phyloP scores from a whole-genome alignment of 2,113 vertebrate species.

The Dipodomys merriami region DNA sequence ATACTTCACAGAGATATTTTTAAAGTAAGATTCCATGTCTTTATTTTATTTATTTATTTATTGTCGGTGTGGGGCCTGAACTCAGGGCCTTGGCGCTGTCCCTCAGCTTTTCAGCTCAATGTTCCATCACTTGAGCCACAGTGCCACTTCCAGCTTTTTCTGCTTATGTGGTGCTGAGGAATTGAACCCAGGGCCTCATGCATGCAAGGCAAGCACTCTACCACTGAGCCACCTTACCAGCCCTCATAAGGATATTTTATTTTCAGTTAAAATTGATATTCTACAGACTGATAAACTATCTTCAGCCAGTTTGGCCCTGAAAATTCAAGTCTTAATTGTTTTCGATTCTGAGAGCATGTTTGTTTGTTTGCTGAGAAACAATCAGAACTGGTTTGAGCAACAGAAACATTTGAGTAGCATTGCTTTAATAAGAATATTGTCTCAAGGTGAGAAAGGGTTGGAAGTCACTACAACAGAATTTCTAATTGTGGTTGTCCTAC shows the following conservation, averaged over 20 bases:
- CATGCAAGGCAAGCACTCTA: no score
- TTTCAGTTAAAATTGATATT: slow-evolving; percentile 58
- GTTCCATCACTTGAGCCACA: no score
- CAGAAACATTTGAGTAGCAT: slow-evolving; percentile 45
- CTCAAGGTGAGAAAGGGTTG: slow-evolving; percentile 20
- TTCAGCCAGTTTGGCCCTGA: slow-evolving; percentile 12
- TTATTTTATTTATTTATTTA: no score
- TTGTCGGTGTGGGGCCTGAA: no score
- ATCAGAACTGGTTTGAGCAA: slow-evolving; percentile 57
- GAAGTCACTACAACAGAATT: slow-evolving; percentile 1
- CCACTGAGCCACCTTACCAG: no score
- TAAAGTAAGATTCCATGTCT: no score
- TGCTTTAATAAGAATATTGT: slow-evolving; percentile 36
- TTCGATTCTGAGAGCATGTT: slow-evolving; percentile 4
- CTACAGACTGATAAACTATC: slow-evolving; percentile 13
- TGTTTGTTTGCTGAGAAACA: neutral
- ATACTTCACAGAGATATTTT: neutral
- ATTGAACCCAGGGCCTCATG: no score
- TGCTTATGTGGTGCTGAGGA: no score
- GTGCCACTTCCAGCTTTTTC: no score
- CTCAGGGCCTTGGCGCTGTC: no score
- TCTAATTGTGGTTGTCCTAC: slow-evolving; percentile 5
- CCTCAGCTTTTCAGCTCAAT: no score
- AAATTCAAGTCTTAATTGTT: neutral
- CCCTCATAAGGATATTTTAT: neutral